phyloP scores from a whole-genome alignment of 2,113 vertebrate species.

The Artemisiospiza belli region DNA sequence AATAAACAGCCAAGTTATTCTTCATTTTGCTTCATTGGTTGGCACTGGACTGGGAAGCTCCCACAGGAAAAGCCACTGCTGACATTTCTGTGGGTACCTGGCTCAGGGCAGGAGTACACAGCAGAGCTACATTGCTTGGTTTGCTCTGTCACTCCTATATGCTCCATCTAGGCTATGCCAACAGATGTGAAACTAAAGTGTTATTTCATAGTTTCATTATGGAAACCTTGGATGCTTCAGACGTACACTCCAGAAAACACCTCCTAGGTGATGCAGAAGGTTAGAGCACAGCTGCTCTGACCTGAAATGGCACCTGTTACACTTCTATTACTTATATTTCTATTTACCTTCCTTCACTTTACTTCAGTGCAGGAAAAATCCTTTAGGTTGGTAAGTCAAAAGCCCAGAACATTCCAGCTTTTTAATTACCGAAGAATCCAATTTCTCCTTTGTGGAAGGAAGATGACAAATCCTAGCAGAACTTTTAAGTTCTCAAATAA shows the following conservation, averaged over 20 bases:
- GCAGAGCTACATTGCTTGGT: not conserved
- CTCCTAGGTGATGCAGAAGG: not conserved
- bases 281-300: not conserved
- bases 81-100: not conserved
- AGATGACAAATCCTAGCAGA: not conserved
- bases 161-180: not conserved
- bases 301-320: not conserved
- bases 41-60: not conserved
- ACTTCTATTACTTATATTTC: not conserved
- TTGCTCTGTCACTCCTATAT: not conserved
- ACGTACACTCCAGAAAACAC: not conserved
- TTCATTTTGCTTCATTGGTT: fast-evolving
- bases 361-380: not conserved
- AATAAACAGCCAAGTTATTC: not conserved
- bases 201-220: not conserved
- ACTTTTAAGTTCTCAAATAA: not conserved
- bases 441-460: not conserved
- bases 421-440: not conserved
- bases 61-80: not conserved
- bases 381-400: not conserved
- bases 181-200: not conserved
- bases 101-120: not conserved
- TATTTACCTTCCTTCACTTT: not conserved
- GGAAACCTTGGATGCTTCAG: not conserved
- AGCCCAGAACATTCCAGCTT: not conserved